A percentile compares a stretch with the other conserved stretches of the same genome.
These are phyloP conservation scores for Drosophila virilis DNA, from an alignment of 1,140 invertebrate genomes.

Conservation along the genomic window DNA sequence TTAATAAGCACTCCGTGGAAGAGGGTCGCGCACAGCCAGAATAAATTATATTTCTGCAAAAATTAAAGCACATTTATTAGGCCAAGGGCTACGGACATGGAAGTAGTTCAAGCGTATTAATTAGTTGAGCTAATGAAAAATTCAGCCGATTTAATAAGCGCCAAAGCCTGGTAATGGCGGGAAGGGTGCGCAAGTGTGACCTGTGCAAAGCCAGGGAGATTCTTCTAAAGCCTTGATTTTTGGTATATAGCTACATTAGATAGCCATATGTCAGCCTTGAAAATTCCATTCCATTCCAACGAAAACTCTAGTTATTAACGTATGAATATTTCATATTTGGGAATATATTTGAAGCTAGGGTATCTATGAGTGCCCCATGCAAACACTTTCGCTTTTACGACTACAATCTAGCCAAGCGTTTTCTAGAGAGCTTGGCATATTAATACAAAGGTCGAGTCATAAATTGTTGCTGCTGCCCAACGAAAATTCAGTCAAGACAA, in stretches of 20 bases:
- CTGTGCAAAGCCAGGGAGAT: too few species aligned
- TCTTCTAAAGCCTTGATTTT: too few species aligned
- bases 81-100: not conserved
- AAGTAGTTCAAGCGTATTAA: not conserved
- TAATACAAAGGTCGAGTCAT: slow-evolving; percentile 57
- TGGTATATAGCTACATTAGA: too few species aligned
- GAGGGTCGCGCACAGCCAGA: slow-evolving; percentile 21
- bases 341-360: too few species aligned
- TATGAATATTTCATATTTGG: too few species aligned
- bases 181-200: too few species aligned
- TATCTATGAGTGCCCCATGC: not conserved
- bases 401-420: not conserved
- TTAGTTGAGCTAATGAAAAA: slow-evolving; percentile 11
- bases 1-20: slow-evolving; percentile 40
- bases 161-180: too few species aligned
- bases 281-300: too few species aligned
- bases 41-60: slow-evolving; percentile 21
- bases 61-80: slow-evolving; percentile 33
- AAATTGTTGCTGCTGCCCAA: slow-evolving; percentile 38
- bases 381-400: not conserved
- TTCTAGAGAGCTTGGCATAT: not conserved
- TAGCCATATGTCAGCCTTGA: too few species aligned
- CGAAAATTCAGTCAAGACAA: not conserved
- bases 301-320: too few species aligned
- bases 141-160: not conserved